phyloP scores from a whole-genome alignment of 1,140 invertebrate genomes.

The Solen grandis region DNA sequence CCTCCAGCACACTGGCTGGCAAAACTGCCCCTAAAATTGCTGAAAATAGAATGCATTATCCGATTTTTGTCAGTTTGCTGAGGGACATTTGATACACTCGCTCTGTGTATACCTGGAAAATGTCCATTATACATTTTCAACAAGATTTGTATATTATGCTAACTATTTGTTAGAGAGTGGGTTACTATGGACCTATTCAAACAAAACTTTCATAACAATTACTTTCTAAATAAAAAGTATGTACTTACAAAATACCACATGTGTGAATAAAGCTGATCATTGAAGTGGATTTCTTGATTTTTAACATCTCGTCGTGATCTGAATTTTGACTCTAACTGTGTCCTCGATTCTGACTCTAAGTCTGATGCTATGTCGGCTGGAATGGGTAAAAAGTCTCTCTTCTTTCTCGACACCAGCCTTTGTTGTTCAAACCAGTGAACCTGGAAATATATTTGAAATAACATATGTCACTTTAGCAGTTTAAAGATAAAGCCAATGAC shows the following conservation, averaged over 20 bases:
- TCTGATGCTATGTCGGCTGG: not conserved
- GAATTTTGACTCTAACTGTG: no score
- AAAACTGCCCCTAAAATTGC: no score
- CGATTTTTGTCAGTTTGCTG: not conserved
- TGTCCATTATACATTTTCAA: not conserved
- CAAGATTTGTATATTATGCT: not conserved
- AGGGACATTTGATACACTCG: not conserved
- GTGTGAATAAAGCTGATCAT: conserved; percentile 40
- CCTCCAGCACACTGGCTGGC: no score
- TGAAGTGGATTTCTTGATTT: conserved; percentile 12
- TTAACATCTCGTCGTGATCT: conserved; percentile 1
- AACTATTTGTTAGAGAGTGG: not conserved
- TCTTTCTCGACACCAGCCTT: conserved; percentile 21
- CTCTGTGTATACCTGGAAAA: not conserved
- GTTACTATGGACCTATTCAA: not conserved
- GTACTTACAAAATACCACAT: conserved; percentile 58
- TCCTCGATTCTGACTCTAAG: no score
- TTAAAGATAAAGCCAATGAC: no score
- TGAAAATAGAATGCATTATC: no score
- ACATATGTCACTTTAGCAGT: no score
- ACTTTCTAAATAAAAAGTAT: no score
- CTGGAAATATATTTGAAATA: no score
- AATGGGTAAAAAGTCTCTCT: conserved; percentile 34
- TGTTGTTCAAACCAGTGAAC: conserved; percentile 57
- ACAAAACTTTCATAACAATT: conserved; percentile 5